Base-by-base conservation (phyloP, 2,888 invertebrate genomes). In the Caenorhabditis sulstoni region DNA sequence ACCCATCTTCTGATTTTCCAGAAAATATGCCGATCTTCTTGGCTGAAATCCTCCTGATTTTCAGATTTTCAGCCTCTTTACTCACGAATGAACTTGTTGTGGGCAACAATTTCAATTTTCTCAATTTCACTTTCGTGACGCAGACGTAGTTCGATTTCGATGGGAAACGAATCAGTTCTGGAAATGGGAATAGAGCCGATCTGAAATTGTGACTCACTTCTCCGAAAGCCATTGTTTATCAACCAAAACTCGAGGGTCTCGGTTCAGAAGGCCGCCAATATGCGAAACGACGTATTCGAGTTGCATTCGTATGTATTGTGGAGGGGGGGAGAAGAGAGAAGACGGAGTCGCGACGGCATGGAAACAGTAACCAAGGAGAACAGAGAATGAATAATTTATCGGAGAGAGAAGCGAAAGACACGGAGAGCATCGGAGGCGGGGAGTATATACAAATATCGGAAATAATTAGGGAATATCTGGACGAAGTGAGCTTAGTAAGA, bases 31-130 rank as follows among this genome's bases (percentile, higher is more conserved):
- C 61, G 22, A 81, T 61, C 35, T 79, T 80, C 45, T 62, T 61
- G 12, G 80, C 81, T 82, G 68, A 62, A 70, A 68, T 29, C 11
- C 18, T 11, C 9, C 29, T 39, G 11, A 47, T 2, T 58, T 12
- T 29, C n/a, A 23, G 20, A 5, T 0, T 29, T 1, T 16, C n/a
- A n/a, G 50, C 20, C 39, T 12, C 1, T 20, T 1, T 29, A 62
- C 81, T 59, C 29, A 85, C 83, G 83, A 35, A 84, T 82, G 55
- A 75, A 84, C 11, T 53, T 73, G 53, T 84, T 85, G 58, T 85
- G 84, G n/a, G 76, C 81, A 12, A 83, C 79, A 3, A 85, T 73
- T 76, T 84, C 79, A 37, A 84, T 77, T 44, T 82, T 83, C 39
- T 85, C 84, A 1, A 85, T 44, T 52, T 85, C 79, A 39, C 76